Percentiles rank a stretch among this genome's conserved stretches.
These are phyloP conservation scores for Cochlearius cochlearius DNA, from an alignment of 2,113 vertebrate genomes.

Conservation along the genomic window DNA sequence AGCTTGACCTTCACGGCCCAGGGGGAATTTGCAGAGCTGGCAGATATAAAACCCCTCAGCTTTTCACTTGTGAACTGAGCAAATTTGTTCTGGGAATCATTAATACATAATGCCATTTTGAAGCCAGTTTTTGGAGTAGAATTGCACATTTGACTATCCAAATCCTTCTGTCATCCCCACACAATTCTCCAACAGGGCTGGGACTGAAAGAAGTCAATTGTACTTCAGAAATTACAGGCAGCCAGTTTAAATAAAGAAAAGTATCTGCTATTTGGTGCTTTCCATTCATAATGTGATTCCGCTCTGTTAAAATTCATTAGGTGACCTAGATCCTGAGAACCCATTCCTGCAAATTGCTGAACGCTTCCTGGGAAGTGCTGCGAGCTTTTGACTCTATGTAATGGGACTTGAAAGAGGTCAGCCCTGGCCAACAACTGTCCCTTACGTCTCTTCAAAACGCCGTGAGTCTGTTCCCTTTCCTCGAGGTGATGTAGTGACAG, in stretches of 20 bases:
- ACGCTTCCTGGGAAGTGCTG: conserved; percentile 7
- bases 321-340: conserved; percentile 26
- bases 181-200: background rate
- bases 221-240: conserved; percentile 34
- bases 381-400: background rate
- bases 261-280: conserved; percentile 20
- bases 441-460: background rate
- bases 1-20: conserved; percentile 19
- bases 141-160: background rate
- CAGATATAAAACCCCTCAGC: conserved; percentile 18
- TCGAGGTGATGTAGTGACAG: background rate
- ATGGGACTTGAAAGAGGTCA: conserved; percentile 35
- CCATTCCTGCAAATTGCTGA: conserved; percentile 12
- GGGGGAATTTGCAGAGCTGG: conserved; percentile 18
- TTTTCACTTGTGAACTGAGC: conserved; percentile 41
- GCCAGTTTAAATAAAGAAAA: conserved; percentile 17
- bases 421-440: background rate
- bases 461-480: background rate
- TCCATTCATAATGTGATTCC: conserved; percentile 23
- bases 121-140: conserved; percentile 12
- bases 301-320: conserved; percentile 45
- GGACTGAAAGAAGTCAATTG: conserved; percentile 11
- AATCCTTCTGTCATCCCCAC: conserved; percentile 38
- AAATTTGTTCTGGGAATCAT: conserved; percentile 60
- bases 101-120: conserved; percentile 51